Evolutionary conservation across 1,140 invertebrate genomes (phyloP).

Genomic region (Andricus grossulariae): DNA sequence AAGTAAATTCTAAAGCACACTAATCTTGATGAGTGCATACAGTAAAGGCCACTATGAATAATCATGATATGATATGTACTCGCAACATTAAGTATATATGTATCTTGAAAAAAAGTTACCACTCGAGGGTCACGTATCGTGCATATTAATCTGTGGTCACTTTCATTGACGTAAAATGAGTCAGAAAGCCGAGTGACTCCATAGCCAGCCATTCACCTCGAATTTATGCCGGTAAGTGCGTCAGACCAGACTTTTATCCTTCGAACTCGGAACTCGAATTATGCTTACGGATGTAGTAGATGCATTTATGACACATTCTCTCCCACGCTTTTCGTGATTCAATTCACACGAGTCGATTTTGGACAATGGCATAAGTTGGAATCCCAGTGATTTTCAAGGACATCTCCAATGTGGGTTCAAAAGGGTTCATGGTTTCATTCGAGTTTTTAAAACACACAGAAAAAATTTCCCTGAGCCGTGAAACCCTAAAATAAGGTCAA

Average conservation of each 20-base stretch:
- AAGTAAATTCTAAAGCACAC: not conserved
- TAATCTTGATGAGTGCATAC: not conserved
- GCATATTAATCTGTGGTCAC: constrained; percentile 50
- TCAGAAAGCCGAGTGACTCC: constrained; percentile 45
- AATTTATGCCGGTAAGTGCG: constrained; percentile 47
- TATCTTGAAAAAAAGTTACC: constrained; percentile 38
- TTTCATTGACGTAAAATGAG: constrained; percentile 58
- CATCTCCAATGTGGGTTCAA: constrained; percentile 6
- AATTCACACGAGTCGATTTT: constrained; percentile 19
- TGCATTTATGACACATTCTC: constrained; percentile 29
- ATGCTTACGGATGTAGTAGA: constrained; percentile 27
- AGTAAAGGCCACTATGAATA: not conserved
- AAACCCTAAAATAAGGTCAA: too few species aligned
- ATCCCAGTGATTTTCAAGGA: not conserved
- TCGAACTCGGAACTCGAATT: constrained; percentile 36
- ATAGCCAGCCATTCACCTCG: constrained; percentile 50
- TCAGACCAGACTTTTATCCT: constrained; percentile 34
- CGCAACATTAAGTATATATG: constrained; percentile 31
- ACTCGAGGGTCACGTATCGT: constrained; percentile 47
- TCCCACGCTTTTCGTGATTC: constrained; percentile 20
- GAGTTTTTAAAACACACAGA: too few species aligned
- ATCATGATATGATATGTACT: not conserved
- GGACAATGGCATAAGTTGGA: constrained; percentile 25
- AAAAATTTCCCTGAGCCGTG: too few species aligned
- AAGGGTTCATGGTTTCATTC: not conserved